Conservation (phyloP, 2,888 invertebrate genomes). For the Cerceris ruficornis region DNA sequence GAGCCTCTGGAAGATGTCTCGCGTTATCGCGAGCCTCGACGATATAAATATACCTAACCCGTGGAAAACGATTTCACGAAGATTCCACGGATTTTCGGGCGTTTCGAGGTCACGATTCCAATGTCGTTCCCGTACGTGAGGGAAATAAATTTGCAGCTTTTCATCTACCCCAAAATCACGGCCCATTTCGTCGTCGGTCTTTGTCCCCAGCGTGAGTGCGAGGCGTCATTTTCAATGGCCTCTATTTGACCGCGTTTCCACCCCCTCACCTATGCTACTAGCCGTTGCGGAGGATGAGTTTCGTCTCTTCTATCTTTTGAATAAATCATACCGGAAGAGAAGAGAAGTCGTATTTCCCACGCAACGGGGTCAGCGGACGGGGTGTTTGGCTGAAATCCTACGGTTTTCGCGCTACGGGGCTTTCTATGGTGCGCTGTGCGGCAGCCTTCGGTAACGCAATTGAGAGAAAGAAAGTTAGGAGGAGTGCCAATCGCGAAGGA, state of each 20-base stretch:
- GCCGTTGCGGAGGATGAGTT: too few species aligned
- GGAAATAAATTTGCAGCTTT: neutral
- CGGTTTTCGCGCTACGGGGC: neutral
- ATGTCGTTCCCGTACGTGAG: neutral
- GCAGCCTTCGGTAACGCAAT: constrained; percentile 36
- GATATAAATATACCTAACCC: neutral
- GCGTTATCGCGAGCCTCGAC: neutral
- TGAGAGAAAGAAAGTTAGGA: constrained; percentile 56
- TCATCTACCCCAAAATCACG: neutral
- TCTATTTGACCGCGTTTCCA: constrained; percentile 5
- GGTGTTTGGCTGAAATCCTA: constrained; percentile 1
- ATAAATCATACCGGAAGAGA: constrained; percentile 36
- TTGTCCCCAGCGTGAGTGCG: neutral
- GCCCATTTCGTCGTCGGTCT: neutral
- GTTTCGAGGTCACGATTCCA: too few species aligned
- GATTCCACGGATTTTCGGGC: too few species aligned
- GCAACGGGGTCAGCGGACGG: constrained; percentile 7
- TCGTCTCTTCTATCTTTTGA: constrained; percentile 13
- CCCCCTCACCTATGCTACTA: too few species aligned
- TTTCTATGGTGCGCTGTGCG: neutral
- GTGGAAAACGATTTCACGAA: too few species aligned
- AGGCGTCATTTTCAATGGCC: neutral
- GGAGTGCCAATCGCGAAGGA: constrained; percentile 55
- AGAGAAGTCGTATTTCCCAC: constrained; percentile 3
- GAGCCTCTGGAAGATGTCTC: too few species aligned